Conservation (phyloP, 2,113 vertebrate species). For the Osmerus eperlanus region DNA sequence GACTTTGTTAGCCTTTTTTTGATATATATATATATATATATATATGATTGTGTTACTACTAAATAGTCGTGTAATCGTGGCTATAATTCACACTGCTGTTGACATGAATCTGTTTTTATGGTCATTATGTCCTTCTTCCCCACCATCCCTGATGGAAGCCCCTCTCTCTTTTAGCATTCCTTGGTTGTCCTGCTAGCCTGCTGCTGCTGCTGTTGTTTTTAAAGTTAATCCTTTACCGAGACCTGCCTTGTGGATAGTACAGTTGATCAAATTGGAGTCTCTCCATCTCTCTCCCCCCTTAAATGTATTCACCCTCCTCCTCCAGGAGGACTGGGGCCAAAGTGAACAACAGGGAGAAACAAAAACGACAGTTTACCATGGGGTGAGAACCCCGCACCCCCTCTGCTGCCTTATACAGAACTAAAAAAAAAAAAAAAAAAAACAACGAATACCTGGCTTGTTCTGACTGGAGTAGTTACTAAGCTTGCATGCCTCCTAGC, state of each 20-base stretch:
- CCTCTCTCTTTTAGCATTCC: conserved; percentile 4
- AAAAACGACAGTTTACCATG: conserved; percentile 8
- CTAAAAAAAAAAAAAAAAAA: conserved; percentile 17
- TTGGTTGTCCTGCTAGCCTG: conserved; percentile 30
- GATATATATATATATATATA: conserved; percentile 44
- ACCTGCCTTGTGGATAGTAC: conserved; percentile 58
- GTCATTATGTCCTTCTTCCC: conserved; percentile 31
- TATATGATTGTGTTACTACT: conserved; percentile 48
- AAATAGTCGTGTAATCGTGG: conserved; percentile 16
- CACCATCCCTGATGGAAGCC: conserved; percentile 11
- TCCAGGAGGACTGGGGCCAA: conserved; percentile 36
- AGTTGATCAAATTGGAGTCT: conserved; percentile 34
- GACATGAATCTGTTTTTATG: conserved; percentile 47
- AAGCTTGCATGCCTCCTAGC: conserved; percentile 29
- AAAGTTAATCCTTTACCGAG: conserved; percentile 47
- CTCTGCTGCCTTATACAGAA: conserved; percentile 46
- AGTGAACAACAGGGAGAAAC: conserved; percentile 32
- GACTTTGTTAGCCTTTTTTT: conserved; percentile 62
- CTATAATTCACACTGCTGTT: conserved; percentile 51
- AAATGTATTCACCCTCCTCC: conserved; percentile 37
- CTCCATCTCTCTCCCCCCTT: conserved; percentile 29
- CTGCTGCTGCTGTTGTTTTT: conserved; percentile 46
- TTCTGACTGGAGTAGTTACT: not conserved
- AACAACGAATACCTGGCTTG: not conserved
- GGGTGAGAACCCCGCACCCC: conserved; percentile 2